These are phyloP conservation scores for Galaxias olidus DNA, from an alignment of 2,797 vertebrate species.

Conservation along the genomic window DNA sequence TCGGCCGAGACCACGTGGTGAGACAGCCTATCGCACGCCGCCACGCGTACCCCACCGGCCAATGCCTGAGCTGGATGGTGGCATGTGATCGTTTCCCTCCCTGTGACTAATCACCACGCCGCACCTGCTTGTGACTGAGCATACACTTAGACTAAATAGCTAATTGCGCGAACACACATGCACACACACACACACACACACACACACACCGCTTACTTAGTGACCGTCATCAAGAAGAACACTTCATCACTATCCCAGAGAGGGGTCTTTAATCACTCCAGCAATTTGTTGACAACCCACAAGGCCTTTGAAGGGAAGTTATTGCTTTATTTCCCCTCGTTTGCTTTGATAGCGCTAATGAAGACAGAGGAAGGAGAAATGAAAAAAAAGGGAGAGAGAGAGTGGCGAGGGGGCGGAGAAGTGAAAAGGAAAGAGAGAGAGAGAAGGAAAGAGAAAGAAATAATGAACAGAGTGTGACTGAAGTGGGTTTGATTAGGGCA, in stretches of 20 bases:
- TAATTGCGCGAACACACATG: slow-evolving; percentile 13
- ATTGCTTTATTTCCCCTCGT: slow-evolving; percentile 40
- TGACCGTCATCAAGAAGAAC: slow-evolving; percentile 19
- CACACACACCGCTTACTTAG: slow-evolving; percentile 4
- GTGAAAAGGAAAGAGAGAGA: neutral
- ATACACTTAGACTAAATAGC: neutral
- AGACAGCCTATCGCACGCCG: slow-evolving; percentile 56
- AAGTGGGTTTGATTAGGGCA: neutral
- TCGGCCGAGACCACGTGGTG: slow-evolving; percentile 87
- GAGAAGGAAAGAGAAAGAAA: neutral
- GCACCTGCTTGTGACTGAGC: too few relatives aligned
- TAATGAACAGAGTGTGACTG: neutral
- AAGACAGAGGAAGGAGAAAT: slow-evolving; percentile 41
- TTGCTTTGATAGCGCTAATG: slow-evolving; percentile 56
- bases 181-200: slow-evolving; percentile 21
- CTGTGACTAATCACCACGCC: neutral
- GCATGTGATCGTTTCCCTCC: neutral
- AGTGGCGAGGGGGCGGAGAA: neutral
- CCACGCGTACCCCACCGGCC: neutral
- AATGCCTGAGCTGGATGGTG: neutral
- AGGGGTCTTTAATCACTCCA: slow-evolving; percentile 60
- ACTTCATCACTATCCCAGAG: slow-evolving; percentile 32
- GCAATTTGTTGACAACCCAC: slow-evolving; percentile 49
- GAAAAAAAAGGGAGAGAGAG: slow-evolving; percentile 24
- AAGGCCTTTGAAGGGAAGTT: slow-evolving; percentile 62